Conservation (phyloP, 2,113 vertebrate species). For the Fulmarus glacialis region DNA sequence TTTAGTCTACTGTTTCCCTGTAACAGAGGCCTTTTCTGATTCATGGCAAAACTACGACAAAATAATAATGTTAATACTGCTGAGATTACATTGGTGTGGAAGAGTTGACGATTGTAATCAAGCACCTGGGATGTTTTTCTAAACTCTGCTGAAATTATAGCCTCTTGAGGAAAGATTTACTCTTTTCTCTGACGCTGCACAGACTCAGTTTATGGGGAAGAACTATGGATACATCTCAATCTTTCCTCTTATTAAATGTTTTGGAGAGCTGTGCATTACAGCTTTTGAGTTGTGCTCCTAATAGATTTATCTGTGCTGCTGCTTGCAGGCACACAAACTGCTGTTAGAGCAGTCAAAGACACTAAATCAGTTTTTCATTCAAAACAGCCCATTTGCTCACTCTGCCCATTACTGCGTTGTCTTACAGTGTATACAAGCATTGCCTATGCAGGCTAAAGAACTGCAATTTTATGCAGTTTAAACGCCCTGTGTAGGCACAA, state of each 20-base stretch:
- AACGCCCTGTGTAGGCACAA: background rate
- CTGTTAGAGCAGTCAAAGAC: slow-evolving; percentile 13
- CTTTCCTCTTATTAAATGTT: slow-evolving; percentile 23
- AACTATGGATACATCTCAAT: slow-evolving; percentile 33
- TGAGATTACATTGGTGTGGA: slow-evolving; percentile 17
- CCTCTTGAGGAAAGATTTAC: slow-evolving; percentile 27
- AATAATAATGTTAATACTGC: slow-evolving; percentile 34
- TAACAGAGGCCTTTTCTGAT: background rate
- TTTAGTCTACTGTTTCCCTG: background rate
- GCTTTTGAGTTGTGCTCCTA: slow-evolving; percentile 12
- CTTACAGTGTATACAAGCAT: background rate
- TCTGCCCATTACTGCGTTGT: background rate
- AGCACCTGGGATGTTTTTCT: background rate
- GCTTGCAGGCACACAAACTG: slow-evolving; percentile 11
- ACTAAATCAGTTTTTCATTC: slow-evolving; percentile 55
- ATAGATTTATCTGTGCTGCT: slow-evolving; percentile 51
- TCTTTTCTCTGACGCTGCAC: slow-evolving; percentile 18
- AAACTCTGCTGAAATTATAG: slow-evolving; percentile 35
- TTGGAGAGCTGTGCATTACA: background rate
- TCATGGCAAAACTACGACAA: slow-evolving; percentile 24
- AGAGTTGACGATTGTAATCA: background rate
- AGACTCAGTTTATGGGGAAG: slow-evolving; percentile 30
- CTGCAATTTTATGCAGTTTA: background rate
- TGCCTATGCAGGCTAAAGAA: background rate
- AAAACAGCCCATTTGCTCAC: slow-evolving; percentile 5